Conservation (phyloP, 2,888 invertebrate genomes). For the Harpalus rufipes region DNA sequence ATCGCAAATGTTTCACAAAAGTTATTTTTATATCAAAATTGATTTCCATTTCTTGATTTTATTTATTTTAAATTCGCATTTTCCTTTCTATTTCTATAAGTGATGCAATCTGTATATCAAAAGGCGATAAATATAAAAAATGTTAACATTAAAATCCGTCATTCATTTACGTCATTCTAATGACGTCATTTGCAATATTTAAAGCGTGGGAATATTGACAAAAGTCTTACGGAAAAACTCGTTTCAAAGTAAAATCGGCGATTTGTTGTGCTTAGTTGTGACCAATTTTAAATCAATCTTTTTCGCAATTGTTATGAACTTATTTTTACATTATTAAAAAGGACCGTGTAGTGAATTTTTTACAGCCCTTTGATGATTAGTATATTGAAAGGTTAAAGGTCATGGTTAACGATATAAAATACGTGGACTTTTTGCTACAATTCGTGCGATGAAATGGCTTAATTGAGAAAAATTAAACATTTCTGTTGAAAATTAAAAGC, state of each 20-base stretch:
- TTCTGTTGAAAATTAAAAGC: background rate
- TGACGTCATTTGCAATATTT: slow-evolving; percentile 39
- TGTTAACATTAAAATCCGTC: background rate
- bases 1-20: slow-evolving; percentile 2
- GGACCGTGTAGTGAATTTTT: slow-evolving; percentile 4
- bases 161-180: slow-evolving; percentile 9
- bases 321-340: background rate
- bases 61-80: slow-evolving; percentile 12
- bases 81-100: slow-evolving; percentile 35
- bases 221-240: slow-evolving; percentile 17
- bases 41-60: slow-evolving; percentile 8
- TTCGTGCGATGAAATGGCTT: slow-evolving; percentile 11
- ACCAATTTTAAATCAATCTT: background rate
- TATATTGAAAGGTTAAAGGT: slow-evolving; percentile 27
- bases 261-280: background rate
- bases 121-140: background rate
- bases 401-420: slow-evolving; percentile 14
- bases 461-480: slow-evolving; percentile 33
- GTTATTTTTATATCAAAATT: slow-evolving; percentile 27
- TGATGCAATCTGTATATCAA: slow-evolving; percentile 29
- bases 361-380: slow-evolving; percentile 6
- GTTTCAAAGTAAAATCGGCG: background rate
- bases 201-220: slow-evolving; percentile 20
- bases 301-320: background rate
- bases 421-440: slow-evolving; percentile 23